phyloP scores from a whole-genome alignment of 2,113 vertebrate species.

The Sinosuthora webbiana region DNA sequence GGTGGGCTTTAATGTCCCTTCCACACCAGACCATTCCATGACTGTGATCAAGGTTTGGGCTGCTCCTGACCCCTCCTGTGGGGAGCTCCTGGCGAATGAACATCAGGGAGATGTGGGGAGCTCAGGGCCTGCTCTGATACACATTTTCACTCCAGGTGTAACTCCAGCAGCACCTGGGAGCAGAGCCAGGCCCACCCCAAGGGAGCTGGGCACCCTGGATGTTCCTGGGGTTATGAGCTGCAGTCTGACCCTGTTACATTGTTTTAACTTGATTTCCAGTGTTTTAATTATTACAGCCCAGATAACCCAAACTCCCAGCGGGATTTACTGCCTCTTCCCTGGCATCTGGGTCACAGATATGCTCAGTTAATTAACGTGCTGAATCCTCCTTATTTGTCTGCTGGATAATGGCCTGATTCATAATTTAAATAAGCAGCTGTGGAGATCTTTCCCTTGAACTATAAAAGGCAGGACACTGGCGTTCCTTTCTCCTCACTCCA shows the following conservation, averaged over 20 bases:
- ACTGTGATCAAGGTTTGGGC: background rate
- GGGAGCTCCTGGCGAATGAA: background rate
- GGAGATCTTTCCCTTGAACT: slow-evolving; percentile 50
- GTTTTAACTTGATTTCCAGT: background rate
- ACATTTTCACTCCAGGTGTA: background rate
- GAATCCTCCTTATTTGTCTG: slow-evolving; percentile 52
- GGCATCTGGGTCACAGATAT: slow-evolving; percentile 71
- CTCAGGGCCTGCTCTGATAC: background rate
- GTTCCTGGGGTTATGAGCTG: background rate
- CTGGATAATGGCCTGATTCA: slow-evolving; percentile 67
- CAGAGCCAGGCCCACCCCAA: fast-evolving
- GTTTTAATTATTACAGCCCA: slow-evolving; percentile 21
- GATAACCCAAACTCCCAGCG: slow-evolving; percentile 20
- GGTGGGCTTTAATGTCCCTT: fast-evolving
- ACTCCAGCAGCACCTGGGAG: background rate
- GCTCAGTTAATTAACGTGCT: slow-evolving; percentile 70
- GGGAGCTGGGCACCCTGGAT: fast-evolving
- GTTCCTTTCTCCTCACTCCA: slow-evolving; percentile 17
- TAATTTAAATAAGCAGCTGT: slow-evolving; percentile 70
- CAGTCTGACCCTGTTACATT: background rate
- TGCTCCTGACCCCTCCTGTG: background rate
- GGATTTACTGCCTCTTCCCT: slow-evolving; percentile 43
- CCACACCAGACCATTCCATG: fast-evolving
- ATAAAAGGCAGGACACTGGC: slow-evolving; percentile 37
- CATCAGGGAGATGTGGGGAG: fast-evolving